Evolutionary conservation across 2,113 vertebrate species (phyloP).

Genomic region (Gobio gobio): DNA sequence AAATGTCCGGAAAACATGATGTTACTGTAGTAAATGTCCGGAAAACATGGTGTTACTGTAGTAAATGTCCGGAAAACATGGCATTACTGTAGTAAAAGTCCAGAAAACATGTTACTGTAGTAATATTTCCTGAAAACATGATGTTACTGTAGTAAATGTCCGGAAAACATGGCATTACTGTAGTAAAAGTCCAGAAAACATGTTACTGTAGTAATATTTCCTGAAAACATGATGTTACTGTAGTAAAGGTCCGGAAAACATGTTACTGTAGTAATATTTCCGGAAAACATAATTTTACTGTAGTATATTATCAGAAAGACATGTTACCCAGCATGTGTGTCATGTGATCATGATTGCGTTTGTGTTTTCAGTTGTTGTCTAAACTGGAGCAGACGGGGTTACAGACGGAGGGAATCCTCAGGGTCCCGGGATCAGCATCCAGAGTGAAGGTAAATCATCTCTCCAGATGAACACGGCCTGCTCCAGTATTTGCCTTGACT

Average conservation of each 20-base stretch:
- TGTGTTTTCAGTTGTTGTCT: slow-evolving; percentile 82
- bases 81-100: not conserved
- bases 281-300: no score
- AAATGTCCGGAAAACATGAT: not conserved
- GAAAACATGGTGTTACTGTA: not conserved
- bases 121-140: not conserved
- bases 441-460: slow-evolving; percentile 86
- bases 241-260: not conserved
- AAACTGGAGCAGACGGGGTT: slow-evolving; percentile 91
- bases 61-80: not conserved
- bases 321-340: not conserved
- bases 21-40: not conserved
- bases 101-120: not conserved
- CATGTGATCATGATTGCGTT: slow-evolving; percentile 22
- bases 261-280: no score
- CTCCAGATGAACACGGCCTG: not conserved
- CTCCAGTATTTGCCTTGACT: not conserved
- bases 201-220: no score
- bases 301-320: not conserved
- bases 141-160: not conserved
- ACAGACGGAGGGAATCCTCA: slow-evolving; percentile 94
- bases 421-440: slow-evolving; percentile 91
- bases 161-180: not conserved
- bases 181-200: not conserved
- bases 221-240: not conserved